Evolutionary conservation across 2,113 vertebrate species (phyloP), one percentile per base, ranked within the genome.

Genomic region (Nematolebias whitei): DNA sequence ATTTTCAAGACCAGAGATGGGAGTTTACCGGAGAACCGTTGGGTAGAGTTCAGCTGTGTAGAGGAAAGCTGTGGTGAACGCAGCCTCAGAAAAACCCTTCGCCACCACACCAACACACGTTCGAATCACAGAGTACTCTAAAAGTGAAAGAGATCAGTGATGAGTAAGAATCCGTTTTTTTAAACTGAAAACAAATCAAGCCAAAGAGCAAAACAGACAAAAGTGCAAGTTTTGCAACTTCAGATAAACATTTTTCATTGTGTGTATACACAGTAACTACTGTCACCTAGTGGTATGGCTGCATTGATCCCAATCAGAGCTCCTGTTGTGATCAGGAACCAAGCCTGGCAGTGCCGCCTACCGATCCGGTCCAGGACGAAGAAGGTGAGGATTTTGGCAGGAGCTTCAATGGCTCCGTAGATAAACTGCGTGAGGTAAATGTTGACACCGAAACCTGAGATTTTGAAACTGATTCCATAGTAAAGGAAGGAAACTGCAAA

Each of bases 401-500:
- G 95, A 23, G 90, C 59, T 83, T 96, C 95, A 14, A 93, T 90
- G 26, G 76, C 62, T 0, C 89, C 93, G 0, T 94, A 95, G 41
- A 96, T 83, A 83, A 96, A 92, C 48, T 96, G 95, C 0, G 90
- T 94, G 66, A 95, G 86, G 74, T 95, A 96, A 41, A 93, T 80
- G 35, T 79, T 90, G 70, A 96, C 81, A 13, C 94, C 93, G 49
- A 96, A 93, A 18, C 94, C 92, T 0, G 92, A 92, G 57, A 95
- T 77, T 8, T 89, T 93, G 73, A 95, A 87, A 77, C 92, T 96
- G 87, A 95, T 92, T 40, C 95, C 94, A 0, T 96, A 96, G 40
- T 96, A 96, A 40, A 94, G 91, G 83, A 96, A 94, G 60, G 94
- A 90, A 16, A 94, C 93, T 0, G 93, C 93, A 55, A 96, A 96